Percentiles rank a stretch among this genome's conserved stretches.
Conservation (phyloP, 2,888 invertebrate genomes). For the Automeris io region DNA sequence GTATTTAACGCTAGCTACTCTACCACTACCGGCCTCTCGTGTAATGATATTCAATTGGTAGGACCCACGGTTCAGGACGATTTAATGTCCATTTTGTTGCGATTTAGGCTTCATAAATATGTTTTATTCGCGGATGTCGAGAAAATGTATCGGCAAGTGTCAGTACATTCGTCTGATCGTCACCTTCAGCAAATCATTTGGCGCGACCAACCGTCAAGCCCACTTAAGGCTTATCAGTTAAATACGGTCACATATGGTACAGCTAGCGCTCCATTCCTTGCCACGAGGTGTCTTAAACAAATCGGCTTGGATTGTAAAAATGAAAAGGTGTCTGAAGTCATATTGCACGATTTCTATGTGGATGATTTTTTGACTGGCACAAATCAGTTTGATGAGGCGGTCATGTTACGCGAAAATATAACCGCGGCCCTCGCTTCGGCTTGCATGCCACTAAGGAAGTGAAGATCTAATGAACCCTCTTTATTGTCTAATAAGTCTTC, state of each 20-base stretch:
- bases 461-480: constrained; percentile 18
- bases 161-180: background rate
- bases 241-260: constrained; percentile 3
- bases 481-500: constrained; percentile 8
- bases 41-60: constrained; percentile 12
- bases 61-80: constrained; percentile 5
- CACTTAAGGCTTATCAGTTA: background rate
- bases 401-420: constrained; percentile 7
- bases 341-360: constrained; percentile 21
- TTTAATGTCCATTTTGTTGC: constrained; percentile 1
- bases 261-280: constrained; percentile 2
- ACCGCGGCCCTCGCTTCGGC: constrained; percentile 16
- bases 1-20: constrained; percentile 8
- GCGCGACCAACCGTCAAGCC: background rate
- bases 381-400: constrained; percentile 10
- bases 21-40: constrained; percentile 7
- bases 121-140: no score
- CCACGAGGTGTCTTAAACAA: constrained; percentile 1
- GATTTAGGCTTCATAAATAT: constrained; percentile 3
- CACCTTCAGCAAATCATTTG: background rate
- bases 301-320: background rate
- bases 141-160: background rate
- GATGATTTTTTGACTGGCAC: constrained; percentile 16
- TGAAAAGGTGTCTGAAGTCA: constrained; percentile 11
- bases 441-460: constrained; percentile 18